Evolutionary conservation across 2,797 vertebrate species (phyloP), one percentile per base, ranked within the genome.

Genomic region (Hemitrygon akajei): DNA sequence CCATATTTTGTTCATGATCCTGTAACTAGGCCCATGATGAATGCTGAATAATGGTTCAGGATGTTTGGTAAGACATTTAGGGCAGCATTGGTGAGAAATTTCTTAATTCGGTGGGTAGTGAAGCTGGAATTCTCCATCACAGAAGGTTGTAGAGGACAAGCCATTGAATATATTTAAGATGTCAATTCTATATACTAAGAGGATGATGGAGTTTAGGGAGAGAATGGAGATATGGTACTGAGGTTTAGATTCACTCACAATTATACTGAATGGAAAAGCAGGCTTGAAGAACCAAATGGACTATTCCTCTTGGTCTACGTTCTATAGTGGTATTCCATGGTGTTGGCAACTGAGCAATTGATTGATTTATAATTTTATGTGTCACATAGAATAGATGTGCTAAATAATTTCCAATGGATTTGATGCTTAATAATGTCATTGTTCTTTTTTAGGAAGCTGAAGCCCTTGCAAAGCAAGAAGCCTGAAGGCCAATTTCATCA

Each of bases 391-490:
- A 2, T 12, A 9, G 4, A 58, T 58, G 81, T 58, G 81, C 47
- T 84, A 11, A 86, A 86, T 25, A 30, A 30, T 25, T 58, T 3
- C 82, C 58, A 60, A 86, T 3, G 95, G 93, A 95, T 91, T 95
- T 94, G 95, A 58, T 30, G 12, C 30, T 27, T 69, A 47, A 58
- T 25, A 30, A 14, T 2, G 40, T 93, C 30, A 18, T 47, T 73
- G 7, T 75, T 93, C 25, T 76, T 93, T 40, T 71, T 93, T 93
- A 99, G 98, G 98, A 99, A 96, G 98, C 98, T 0, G 98, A 98
- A 96, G 98, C 98, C 75, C 96, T 97, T 94, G 97, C 97, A n/a
- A 98, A 98, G 96, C 95, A 97, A 95, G 95, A 96, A 95, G 96
- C 94, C 0, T 97, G 96, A 97, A 95, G 25, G 94, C 95, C 95